These are phyloP conservation scores for Lagenorhynchus albirostris DNA, from an alignment of 2,113 vertebrate genomes.

Conservation along the genomic window DNA sequence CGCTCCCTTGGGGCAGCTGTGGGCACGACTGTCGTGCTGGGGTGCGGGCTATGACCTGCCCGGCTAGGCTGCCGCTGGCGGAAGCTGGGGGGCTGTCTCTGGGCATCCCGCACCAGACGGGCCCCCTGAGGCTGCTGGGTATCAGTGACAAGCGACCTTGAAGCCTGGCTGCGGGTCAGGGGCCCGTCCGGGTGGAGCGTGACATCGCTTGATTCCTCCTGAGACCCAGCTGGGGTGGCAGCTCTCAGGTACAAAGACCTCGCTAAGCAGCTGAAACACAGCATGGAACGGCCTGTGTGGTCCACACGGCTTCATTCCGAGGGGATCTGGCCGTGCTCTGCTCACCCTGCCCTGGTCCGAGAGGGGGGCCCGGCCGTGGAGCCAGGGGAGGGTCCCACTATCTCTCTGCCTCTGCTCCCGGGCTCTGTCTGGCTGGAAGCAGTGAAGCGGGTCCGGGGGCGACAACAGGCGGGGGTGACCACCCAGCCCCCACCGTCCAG, in stretches of 20 bases:
- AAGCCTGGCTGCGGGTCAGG: background rate
- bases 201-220: background rate
- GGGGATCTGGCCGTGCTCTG: no score
- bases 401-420: background rate
- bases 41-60: no score
- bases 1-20: background rate
- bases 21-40: background rate
- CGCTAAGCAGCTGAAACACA: background rate
- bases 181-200: background rate
- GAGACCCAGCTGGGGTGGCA: background rate
- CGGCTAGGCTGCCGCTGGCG: background rate
- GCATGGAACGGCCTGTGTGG: background rate
- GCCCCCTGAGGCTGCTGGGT: rapidly evolving
- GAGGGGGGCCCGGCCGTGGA: background rate
- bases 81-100: background rate
- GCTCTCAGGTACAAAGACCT: background rate
- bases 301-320: background rate
- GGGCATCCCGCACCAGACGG: background rate
- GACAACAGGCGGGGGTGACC: background rate
- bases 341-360: rapidly evolving
- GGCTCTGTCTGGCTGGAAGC: rapidly evolving
- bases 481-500: background rate
- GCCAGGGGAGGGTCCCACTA: background rate
- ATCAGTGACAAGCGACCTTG: background rate
- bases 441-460: background rate